Conservation (phyloP, 1,140 invertebrate species). For the Carposina sasakii region DNA sequence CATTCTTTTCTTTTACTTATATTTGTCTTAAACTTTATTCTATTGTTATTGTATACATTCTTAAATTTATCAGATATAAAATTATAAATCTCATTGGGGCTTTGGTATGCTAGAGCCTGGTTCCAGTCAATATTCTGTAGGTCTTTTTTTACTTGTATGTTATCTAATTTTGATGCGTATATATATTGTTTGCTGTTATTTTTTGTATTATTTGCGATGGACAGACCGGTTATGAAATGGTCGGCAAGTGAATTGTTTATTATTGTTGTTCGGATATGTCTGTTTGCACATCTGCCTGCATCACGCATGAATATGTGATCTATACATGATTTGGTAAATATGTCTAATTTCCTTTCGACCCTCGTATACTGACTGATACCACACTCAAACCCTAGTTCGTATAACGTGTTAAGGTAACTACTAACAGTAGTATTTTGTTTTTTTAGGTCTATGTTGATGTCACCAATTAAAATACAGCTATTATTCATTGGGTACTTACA, state of each 20-base stretch:
- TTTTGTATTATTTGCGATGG: no score
- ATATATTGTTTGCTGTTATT: neutral
- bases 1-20: constrained; percentile 4
- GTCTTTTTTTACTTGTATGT: neutral
- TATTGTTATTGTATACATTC: neutral
- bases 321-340: constrained; percentile 2
- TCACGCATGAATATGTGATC: neutral
- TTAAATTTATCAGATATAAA: neutral
- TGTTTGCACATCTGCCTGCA: neutral
- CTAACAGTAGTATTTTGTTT: neutral
- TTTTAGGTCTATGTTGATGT: constrained; percentile 9
- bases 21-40: neutral
- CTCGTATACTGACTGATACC: constrained; percentile 16
- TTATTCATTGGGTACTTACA: neutral
- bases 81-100: neutral
- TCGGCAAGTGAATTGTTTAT: neutral
- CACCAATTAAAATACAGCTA: constrained; percentile 7
- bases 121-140: neutral
- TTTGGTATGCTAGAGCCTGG: neutral
- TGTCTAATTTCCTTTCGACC: constrained; percentile 13
- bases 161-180: neutral
- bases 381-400: constrained; percentile 7
- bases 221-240: constrained; percentile 1
- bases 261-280: neutral
- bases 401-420: constrained; percentile 7